Percentiles rank a stretch among this genome's conserved stretches.
These are phyloP conservation scores for Apteryx mantelli DNA, from an alignment of 2,113 vertebrate genomes.

Conservation along the genomic window DNA sequence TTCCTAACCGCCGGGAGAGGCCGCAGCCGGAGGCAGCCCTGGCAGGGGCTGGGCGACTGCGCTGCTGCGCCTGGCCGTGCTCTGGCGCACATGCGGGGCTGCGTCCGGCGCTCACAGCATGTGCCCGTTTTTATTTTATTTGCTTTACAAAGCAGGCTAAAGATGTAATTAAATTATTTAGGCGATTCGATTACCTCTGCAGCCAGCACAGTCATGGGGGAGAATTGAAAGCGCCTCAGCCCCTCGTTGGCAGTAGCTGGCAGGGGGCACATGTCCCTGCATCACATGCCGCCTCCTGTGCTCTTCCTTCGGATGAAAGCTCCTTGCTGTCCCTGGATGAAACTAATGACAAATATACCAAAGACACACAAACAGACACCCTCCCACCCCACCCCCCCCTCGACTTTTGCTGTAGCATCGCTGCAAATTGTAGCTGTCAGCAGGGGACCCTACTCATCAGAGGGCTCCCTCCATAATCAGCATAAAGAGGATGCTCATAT, in stretches of 20 bases:
- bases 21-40: not conserved
- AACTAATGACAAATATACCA: not conserved
- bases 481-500: not conserved
- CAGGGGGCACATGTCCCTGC: not conserved
- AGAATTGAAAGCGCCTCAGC: not conserved
- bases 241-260: not conserved
- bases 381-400: not conserved
- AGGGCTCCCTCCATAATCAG: not conserved
- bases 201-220: fast-evolving
- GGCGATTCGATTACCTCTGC: not conserved
- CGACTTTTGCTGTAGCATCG: not conserved
- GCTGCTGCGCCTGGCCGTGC: fast-evolving
- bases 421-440: not conserved
- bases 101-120: fast-evolving
- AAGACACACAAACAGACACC: fast-evolving
- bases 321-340: not conserved
- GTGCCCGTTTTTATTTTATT: fast-evolving
- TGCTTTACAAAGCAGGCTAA: not conserved
- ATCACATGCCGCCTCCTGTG: not conserved
- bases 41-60: not conserved
- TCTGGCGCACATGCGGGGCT: not conserved
- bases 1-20: too few species aligned
- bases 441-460: not conserved
- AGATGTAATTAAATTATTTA: fast-evolving
- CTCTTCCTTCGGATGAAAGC: not conserved